These are phyloP conservation scores for Fratercula arctica DNA, from an alignment of 2,797 vertebrate genomes.

Conservation along the genomic window DNA sequence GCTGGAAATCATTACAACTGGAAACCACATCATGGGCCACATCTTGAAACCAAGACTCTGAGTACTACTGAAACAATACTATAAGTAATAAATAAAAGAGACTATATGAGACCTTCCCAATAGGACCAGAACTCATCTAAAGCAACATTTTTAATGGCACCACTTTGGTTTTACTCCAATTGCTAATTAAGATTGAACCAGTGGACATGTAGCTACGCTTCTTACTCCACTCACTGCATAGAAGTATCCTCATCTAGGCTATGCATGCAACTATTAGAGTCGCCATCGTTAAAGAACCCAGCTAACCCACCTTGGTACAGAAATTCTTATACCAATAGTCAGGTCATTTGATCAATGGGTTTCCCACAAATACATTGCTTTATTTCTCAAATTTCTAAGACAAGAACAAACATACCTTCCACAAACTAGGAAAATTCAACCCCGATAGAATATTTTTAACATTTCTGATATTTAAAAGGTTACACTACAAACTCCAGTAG, in stretches of 20 bases:
- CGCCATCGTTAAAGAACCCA: background rate
- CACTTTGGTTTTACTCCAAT: background rate
- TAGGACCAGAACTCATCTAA: background rate
- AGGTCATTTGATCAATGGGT: background rate
- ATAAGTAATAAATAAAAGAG: background rate
- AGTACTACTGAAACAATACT: background rate
- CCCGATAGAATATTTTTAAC: background rate
- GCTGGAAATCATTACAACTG: background rate
- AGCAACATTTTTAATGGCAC: background rate
- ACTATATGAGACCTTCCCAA: background rate
- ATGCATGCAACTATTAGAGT: accelerated
- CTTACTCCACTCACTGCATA: background rate
- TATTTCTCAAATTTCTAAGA: background rate
- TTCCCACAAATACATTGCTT: background rate
- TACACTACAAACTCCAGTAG: background rate
- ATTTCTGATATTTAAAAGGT: background rate
- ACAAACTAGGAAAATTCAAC: background rate
- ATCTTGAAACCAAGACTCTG: background rate
- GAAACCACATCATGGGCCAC: background rate
- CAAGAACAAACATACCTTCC: background rate
- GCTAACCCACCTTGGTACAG: background rate
- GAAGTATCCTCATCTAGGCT: background rate
- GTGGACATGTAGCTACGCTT: background rate
- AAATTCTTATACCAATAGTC: background rate
- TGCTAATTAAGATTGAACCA: background rate